Evolutionary conservation across 1,140 invertebrate species (phyloP).

Genomic region (Drosophila kanapiae): DNA sequence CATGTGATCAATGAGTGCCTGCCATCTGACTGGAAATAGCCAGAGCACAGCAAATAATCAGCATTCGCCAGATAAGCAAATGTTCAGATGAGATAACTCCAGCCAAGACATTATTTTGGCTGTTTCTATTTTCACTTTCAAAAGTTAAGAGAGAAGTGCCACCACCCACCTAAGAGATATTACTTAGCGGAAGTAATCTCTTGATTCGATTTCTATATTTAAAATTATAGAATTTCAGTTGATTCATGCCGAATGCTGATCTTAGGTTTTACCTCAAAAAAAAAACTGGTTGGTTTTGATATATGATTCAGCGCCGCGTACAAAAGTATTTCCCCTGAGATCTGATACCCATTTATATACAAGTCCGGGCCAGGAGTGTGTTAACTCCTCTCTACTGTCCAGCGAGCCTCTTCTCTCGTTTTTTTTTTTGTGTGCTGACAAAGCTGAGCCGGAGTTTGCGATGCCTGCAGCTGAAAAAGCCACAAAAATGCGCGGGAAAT

Average conservation of each 20-base stretch:
- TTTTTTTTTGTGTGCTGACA: constrained; percentile 2
- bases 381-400: constrained; percentile 12
- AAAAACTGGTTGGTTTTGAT: no score
- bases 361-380: constrained; percentile 5
- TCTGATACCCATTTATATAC: constrained; percentile 10
- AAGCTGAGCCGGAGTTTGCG: background rate
- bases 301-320: constrained; percentile 13
- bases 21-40: constrained; percentile 2
- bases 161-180: background rate
- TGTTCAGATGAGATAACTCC: constrained; percentile 25
- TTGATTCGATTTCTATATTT: background rate
- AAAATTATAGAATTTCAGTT: background rate
- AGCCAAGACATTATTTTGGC: background rate
- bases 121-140: background rate
- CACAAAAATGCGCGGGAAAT: constrained; percentile 38
- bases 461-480: constrained; percentile 20
- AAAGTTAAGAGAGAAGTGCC: background rate
- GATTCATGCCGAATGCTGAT: background rate
- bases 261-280: background rate
- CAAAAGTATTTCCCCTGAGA: constrained; percentile 12
- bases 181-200: background rate
- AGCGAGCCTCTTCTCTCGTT: constrained; percentile 22
- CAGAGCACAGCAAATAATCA: constrained; percentile 16
- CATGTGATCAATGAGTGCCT: constrained; percentile 41
- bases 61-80: constrained; percentile 18